Evolutionary conservation across 2,797 vertebrate genomes (phyloP), one percentile per base, ranked within the genome.

Genomic region (Huso huso): DNA sequence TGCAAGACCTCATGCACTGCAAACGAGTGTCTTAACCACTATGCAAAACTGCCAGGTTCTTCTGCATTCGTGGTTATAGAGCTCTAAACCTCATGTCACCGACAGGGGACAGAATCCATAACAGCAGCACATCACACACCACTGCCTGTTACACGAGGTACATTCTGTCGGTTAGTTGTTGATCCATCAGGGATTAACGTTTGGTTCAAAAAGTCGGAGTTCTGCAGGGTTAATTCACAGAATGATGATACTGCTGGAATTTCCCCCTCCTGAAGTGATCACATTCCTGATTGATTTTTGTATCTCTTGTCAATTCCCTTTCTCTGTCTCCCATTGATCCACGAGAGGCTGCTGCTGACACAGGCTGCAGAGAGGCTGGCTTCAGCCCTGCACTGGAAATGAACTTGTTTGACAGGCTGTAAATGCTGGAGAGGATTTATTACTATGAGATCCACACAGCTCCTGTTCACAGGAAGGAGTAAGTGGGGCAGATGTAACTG

Each of bases 281-380:
- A 89, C 89, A 87, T 87, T 85, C 83, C 84, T 87, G 85, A 91
- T 91, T 89, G 88, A 90, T 90, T 90, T 89, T 87, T 83, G 84
- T 83, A 85, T 87, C 81, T 85, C 79, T 66, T 83, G 83, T 89
- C 84, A 76, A 88, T 87, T 86, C 78, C 78, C 79, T 79, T 82
- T 84, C 78, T 64, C 82, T 77, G 78, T 85, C 85, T 87, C 78
- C 82, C 84, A 89, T 89, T 89, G 88, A 90, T 90, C 84, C 78
- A 81, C 82, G 82, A 82, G 83, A 87, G 85, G 82, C 84, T 89
- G 88, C 23, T 37, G 23, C 87, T 89, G 88, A 90, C 85, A 86
- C 82, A 87, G 79, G 87, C 83, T 82, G 84, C 23, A 82, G 65
- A 55, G 37, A 80, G 83, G 84, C 77, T 79, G 80, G 82, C 87